Conservation (phyloP, 2,888 invertebrate genomes). For the Geotrupes spiniger region DNA sequence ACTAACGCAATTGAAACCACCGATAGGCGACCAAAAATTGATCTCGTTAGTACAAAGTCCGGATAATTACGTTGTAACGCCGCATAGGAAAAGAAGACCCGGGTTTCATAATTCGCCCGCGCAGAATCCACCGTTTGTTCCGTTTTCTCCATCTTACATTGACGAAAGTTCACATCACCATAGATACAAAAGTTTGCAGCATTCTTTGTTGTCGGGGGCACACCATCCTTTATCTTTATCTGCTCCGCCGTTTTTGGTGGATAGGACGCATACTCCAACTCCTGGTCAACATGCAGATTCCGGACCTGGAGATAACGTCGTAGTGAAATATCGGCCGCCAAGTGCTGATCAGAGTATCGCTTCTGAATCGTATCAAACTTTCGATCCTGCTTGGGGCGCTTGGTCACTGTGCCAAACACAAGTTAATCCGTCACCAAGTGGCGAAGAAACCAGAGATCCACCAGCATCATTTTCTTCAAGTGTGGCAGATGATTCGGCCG, state of each 20-base stretch:
- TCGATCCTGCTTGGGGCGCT: slow-evolving; percentile 61
- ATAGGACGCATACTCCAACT: slow-evolving; percentile 62
- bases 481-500: slow-evolving; percentile 39
- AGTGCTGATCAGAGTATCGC: slow-evolving; percentile 63
- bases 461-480: slow-evolving; percentile 42
- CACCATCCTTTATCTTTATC: slow-evolving; percentile 70
- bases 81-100: slow-evolving; percentile 80
- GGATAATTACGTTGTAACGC: slow-evolving; percentile 80
- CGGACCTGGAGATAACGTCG: slow-evolving; percentile 55
- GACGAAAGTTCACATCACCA: slow-evolving; percentile 66
- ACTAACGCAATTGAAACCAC: slow-evolving; percentile 62
- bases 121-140: slow-evolving; percentile 83
- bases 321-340: slow-evolving; percentile 63
- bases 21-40: slow-evolving; percentile 62
- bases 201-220: slow-evolving; percentile 59
- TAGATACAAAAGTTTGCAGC: slow-evolving; percentile 56
- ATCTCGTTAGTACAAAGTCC: slow-evolving; percentile 71
- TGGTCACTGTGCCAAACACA: slow-evolving; percentile 65
- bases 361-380: slow-evolving; percentile 51
- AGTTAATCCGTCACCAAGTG: slow-evolving; percentile 52
- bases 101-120: slow-evolving; percentile 86
- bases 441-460: slow-evolving; percentile 36
- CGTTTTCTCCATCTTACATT: slow-evolving; percentile 73
- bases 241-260: slow-evolving; percentile 68
- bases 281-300: slow-evolving; percentile 49